Percentiles rank a stretch among this genome's conserved stretches.
These are phyloP conservation scores for Oncopodura yosiiana DNA, from an alignment of 1,140 invertebrate species.

Conservation along the genomic window DNA sequence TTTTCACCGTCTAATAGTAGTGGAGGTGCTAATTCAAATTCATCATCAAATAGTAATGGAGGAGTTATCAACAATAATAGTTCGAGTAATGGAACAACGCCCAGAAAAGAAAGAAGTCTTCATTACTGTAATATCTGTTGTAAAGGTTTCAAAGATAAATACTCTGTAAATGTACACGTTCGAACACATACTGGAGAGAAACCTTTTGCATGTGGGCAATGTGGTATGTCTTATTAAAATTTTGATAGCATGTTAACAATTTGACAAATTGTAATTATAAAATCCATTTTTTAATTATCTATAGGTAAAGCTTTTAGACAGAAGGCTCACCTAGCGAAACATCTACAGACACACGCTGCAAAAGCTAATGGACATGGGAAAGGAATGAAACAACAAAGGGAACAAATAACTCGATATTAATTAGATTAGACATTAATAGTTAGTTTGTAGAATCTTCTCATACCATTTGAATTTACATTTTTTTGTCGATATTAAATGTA, in stretches of 20 bases:
- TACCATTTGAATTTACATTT: too few species aligned
- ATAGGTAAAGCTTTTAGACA: slow-evolving; percentile 86
- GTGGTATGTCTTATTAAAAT: too few species aligned
- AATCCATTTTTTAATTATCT: too few species aligned
- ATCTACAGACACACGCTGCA: slow-evolving; percentile 88
- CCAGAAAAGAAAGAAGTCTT: slow-evolving; percentile 71
- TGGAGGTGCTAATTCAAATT: too few species aligned
- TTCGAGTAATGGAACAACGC: slow-evolving; percentile 30
- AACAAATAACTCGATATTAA: not conserved
- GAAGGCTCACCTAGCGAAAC: slow-evolving; percentile 93
- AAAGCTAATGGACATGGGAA: slow-evolving; percentile 41
- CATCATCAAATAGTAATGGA: slow-evolving; percentile 34
- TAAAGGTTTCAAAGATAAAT: slow-evolving; percentile 87
- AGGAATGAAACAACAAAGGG: not conserved
- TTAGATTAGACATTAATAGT: too few species aligned
- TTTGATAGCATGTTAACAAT: too few species aligned
- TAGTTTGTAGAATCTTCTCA: too few species aligned
- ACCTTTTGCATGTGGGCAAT: slow-evolving; percentile 76
- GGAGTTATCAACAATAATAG: slow-evolving; percentile 4
- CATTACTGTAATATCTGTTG: slow-evolving; percentile 85
- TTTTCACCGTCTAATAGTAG: slow-evolving; percentile 12
- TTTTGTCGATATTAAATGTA: too few species aligned
- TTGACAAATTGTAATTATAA: too few species aligned
- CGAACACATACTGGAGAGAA: slow-evolving; percentile 84
- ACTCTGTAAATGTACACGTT: slow-evolving; percentile 85